Evolutionary conservation across 2,113 vertebrate species (phyloP).

Genomic region (Dolichallabes microphthalmus): DNA sequence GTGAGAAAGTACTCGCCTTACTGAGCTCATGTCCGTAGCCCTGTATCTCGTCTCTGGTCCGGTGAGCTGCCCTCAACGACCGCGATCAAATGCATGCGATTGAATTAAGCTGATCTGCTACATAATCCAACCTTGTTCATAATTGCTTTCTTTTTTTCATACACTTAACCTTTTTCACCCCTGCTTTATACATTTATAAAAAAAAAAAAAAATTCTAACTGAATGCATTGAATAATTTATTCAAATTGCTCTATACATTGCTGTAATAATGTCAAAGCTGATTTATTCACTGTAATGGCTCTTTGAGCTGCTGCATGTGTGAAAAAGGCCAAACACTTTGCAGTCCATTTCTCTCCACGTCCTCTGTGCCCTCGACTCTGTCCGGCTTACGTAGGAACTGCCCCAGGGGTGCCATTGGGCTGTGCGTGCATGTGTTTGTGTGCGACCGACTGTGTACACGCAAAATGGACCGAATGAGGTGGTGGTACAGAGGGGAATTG

Average conservation of each 20-base stretch:
- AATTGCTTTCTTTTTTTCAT: neutral
- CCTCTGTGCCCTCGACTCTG: conserved; percentile 3
- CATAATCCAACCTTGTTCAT: neutral
- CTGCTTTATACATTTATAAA: too few relatives aligned
- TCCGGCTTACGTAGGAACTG: conserved; percentile 20
- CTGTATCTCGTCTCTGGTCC: neutral
- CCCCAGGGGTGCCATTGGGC: conserved; percentile 43
- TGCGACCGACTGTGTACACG: conserved; percentile 16
- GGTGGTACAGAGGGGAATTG: conserved; percentile 5
- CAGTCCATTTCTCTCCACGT: conserved; percentile 19
- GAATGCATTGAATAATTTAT: conserved; percentile 20
- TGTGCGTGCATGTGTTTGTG: neutral
- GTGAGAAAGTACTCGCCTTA: neutral
- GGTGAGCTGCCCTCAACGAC: neutral
- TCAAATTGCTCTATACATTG: neutral
- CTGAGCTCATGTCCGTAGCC: neutral
- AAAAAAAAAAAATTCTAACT: too few relatives aligned
- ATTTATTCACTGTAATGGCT: conserved; percentile 3
- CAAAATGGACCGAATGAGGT: conserved; percentile 14
- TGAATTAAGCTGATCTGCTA: neutral
- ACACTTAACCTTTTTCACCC: neutral
- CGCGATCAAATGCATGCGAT: neutral
- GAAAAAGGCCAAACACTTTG: conserved; percentile 18
- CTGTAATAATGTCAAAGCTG: conserved; percentile 11
- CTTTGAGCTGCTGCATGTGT: conserved; percentile 16